Base-by-base conservation (phyloP, 2,888 invertebrate genomes). In the Cephus runcator region DNA sequence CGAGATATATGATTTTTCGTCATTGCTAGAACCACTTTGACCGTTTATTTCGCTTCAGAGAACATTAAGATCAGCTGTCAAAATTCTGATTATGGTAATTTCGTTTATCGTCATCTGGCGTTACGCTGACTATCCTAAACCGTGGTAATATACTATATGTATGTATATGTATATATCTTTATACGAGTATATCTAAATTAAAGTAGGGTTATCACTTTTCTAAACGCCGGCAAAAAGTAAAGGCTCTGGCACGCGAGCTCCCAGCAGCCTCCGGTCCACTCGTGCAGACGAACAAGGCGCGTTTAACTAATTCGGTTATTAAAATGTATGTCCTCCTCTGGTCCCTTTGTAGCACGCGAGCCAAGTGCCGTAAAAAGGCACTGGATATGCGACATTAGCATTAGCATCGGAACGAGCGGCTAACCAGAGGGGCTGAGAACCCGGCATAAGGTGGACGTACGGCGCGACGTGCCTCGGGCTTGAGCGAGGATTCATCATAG, bases 281-380 rank as follows among this genome's bases (percentile, higher is more conserved):
- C 34, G 71, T 11, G 30, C 31, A 4, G 15, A 34, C 71, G 30
- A 31, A 34, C 73, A 73, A 76, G 68, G 74, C 77, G 80, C 83
- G 80, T 85, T 85, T 84, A 84, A 85, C 86, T 87, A 87, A 88
- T 88, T 86, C 83, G 86, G 81, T 86, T 87, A 88, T 87, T 88
- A 85, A 87, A 87, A 88, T 85, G 88, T 85, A 88, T 84, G 84
- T 81, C 83, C 78, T 79, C 73, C 74, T 56, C 77, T 81, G 78
- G 75, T 78, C 77, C 75, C 79, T 82, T 83, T 81, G 83, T 81
- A 77, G 81, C 81, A 81, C 83, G 81, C 84, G 81, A 77, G 76
- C 78, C 73, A 69, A 71, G 30, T 34, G 33, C 11, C 30, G 75
- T 75, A 78, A 84, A 83, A 83, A 79, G 40, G 36, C 69, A 34